Base-by-base conservation (phyloP, 1,140 invertebrate species). In the Drosophila kurseongensis region DNA sequence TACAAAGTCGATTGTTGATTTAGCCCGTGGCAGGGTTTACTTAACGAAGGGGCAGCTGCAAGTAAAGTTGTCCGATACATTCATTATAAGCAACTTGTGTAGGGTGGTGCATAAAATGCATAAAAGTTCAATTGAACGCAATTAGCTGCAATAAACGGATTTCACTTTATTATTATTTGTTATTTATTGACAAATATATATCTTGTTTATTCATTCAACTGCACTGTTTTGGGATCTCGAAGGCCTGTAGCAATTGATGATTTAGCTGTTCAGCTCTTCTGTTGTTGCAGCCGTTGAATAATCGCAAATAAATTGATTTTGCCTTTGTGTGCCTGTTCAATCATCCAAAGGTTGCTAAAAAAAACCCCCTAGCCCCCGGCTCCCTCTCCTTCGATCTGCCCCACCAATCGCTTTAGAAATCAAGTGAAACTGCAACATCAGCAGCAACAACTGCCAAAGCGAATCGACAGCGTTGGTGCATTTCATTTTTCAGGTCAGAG, bases 81-180 rank as follows among this genome's bases (percentile, higher is more conserved):
- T 23, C 23, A 23, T 4, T 79, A 83, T 83, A 50, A 79, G 48
- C 71, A 83, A 32, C 29, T 32, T 8, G 29, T 8, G 29, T 32
- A 32, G 29, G 29, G 29, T 32, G 29, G 8, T 7, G 29, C 29
- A 32, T 32, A 8, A 32, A 32, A 32, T 32, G 29, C 29, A 69
- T 36, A 69, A 58, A 52, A 65, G 80, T 58, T 79, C 63, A 82
- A 82, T 79, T 79, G 69, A 41, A 61, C 71, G 80, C 68, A 81
- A 85, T 85, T 86, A 78, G 75, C 67, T 78, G 78, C 58, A 85
- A 67, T 75, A 71, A 86, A 86, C 61, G 68, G 52, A 71, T 78
- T 86, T 78, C 40, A 63, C 61, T 67, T 50, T 55, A 56, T 67
- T 23, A 23, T 60, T 36, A 38, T 45, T 38, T 47, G 62, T 69